phyloP scores from a whole-genome alignment of 1,140 invertebrate genomes.

The Diorhabda sublineata region DNA sequence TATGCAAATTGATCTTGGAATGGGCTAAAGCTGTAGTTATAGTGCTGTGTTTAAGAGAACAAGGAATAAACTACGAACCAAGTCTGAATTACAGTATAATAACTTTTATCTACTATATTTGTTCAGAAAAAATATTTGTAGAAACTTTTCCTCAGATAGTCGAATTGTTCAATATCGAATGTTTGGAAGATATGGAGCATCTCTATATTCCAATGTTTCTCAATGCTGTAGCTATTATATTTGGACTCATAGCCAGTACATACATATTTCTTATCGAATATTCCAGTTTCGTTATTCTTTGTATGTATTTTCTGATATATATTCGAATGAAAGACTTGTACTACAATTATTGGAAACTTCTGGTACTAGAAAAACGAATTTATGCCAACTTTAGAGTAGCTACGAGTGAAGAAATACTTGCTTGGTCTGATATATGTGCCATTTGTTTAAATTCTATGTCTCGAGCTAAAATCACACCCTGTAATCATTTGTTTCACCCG shows the following conservation, averaged over 20 bases:
- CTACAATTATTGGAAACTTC: conserved; percentile 51
- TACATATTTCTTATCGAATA: conserved; percentile 26
- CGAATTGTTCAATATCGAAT: conserved; percentile 53
- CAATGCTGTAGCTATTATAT: conserved; percentile 51
- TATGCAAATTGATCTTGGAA: conserved; percentile 72
- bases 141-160: conserved; percentile 56
- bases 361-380: conserved; percentile 56
- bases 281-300: conserved; percentile 46
- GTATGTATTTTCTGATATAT: conserved; percentile 62
- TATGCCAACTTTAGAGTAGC: conserved; percentile 61
- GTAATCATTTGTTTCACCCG: conserved; percentile 71
- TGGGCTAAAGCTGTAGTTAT: conserved; percentile 73
- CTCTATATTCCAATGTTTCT: conserved; percentile 62
- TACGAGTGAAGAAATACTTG: conserved; percentile 57
- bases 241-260: conserved; percentile 40
- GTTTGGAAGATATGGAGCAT: conserved; percentile 60
- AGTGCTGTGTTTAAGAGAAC: conserved; percentile 68
- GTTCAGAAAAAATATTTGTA: conserved; percentile 59
- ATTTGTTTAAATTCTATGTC: conserved; percentile 67
- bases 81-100: conserved; percentile 57
- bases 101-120: conserved; percentile 57
- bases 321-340: conserved; percentile 59
- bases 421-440: conserved; percentile 69
- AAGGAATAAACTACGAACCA: conserved; percentile 68
- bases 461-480: conserved; percentile 66